phyloP scores from a whole-genome alignment of 2,797 vertebrate genomes.

The Gouania willdenowi region DNA sequence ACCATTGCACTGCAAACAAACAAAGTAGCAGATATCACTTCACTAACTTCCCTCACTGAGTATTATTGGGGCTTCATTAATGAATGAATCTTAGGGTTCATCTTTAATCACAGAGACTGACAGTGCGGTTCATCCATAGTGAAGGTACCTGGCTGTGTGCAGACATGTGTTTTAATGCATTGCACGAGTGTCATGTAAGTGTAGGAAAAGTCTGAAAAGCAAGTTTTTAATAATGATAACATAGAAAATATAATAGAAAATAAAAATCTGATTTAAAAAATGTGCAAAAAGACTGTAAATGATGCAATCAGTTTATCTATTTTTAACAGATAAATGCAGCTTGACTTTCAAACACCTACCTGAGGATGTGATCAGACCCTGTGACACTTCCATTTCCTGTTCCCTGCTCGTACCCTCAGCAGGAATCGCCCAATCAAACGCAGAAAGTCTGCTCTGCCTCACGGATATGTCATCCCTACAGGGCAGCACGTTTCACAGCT shows the following conservation, averaged over 20 bases:
- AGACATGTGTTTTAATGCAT: background rate
- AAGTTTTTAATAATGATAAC: background rate
- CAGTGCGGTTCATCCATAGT: background rate
- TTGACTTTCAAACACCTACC: constrained; percentile 41
- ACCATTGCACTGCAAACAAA: too few relatives aligned
- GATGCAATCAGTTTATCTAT: too few relatives aligned
- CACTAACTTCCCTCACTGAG: constrained; percentile 7
- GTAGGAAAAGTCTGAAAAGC: background rate
- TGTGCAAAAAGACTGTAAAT: too few relatives aligned
- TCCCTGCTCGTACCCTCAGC: constrained; percentile 4
- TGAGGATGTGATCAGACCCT: constrained; percentile 41
- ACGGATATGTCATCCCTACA: constrained; percentile 22
- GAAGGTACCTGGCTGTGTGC: background rate
- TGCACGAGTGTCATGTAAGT: background rate
- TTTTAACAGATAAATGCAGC: background rate
- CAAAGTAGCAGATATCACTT: background rate
- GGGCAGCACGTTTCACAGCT: constrained; percentile 11
- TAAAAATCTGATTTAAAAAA: background rate
- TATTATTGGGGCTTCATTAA: constrained; percentile 18
- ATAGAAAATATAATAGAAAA: too few relatives aligned
- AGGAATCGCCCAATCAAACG: constrained; percentile 7
- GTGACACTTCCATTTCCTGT: constrained; percentile 43
- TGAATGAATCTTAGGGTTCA: constrained; percentile 18
- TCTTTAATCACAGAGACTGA: constrained; percentile 10
- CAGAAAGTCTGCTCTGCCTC: constrained; percentile 16